Percentiles rank a stretch among this genome's conserved stretches.
phyloP scores from a whole-genome alignment of 2,113 vertebrate genomes.

The Pipra filicauda region DNA sequence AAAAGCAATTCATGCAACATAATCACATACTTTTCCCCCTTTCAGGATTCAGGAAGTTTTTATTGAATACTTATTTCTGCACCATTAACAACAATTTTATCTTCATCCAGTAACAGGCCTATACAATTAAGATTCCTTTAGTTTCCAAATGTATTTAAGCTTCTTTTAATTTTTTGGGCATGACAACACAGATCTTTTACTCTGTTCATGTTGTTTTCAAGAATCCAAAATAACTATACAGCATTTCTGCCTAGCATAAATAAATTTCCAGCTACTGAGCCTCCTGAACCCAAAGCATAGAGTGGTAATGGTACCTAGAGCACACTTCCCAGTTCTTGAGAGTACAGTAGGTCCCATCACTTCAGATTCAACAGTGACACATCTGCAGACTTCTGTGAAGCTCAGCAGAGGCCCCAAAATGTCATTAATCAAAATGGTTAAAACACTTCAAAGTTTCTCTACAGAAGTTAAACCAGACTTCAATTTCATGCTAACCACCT shows the following conservation, averaged over 20 bases:
- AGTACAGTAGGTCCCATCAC: not conserved
- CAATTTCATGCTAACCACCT: not conserved
- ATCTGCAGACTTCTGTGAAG: fast-evolving
- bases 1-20: not conserved
- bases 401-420: not conserved
- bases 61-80: not conserved
- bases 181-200: not conserved
- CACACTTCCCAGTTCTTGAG: not conserved
- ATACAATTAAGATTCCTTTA: not conserved
- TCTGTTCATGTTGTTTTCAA: not conserved
- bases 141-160: not conserved
- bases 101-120: not conserved
- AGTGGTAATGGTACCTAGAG: not conserved
- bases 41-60: not conserved
- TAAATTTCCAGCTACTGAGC: not conserved
- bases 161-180: not conserved
- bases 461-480: not conserved
- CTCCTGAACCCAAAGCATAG: not conserved
- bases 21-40: not conserved
- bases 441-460: not conserved
- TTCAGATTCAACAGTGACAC: not conserved
- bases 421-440: not conserved
- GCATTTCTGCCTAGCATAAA: not conserved
- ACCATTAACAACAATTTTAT: not conserved
- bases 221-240: not conserved